These are phyloP conservation scores for Babyrousa celebensis DNA, from an alignment of 2,797 vertebrate species.

Conservation along the genomic window DNA sequence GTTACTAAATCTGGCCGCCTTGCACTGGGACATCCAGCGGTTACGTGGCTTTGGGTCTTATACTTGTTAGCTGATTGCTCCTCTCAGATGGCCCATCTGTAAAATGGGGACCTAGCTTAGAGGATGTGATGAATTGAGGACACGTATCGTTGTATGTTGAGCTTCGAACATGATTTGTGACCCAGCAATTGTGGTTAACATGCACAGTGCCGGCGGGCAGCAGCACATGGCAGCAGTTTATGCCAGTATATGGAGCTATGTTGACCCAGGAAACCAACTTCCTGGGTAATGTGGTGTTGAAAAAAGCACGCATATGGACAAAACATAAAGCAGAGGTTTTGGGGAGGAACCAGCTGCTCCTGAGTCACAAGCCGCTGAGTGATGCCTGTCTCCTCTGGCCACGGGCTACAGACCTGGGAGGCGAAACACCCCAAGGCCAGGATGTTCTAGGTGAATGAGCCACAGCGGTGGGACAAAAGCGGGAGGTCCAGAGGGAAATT, in stretches of 20 bases:
- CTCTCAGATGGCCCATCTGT: not conserved
- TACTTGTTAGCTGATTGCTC: not conserved
- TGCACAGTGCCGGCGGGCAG: fast-evolving
- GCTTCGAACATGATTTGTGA: not conserved
- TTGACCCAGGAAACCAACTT: not conserved
- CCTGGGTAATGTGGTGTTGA: not conserved
- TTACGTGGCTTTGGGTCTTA: not conserved
- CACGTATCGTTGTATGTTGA: not conserved
- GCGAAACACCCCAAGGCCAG: not conserved
- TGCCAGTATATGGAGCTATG: no score
- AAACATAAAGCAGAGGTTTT: not conserved
- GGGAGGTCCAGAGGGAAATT: not conserved
- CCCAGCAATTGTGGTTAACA: fast-evolving
- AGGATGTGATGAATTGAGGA: no score
- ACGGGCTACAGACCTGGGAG: not conserved
- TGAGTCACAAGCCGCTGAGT: not conserved
- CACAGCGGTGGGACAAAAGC: not conserved
- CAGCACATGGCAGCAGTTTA: not conserved
- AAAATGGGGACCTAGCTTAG: not conserved
- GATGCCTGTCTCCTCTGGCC: not conserved
- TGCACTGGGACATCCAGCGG: not conserved
- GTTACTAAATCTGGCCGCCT: not conserved
- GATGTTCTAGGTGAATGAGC: constrained; percentile 51
- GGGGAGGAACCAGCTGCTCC: not conserved
- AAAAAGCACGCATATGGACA: not conserved